Evolutionary conservation across 2,888 invertebrate species (phyloP).

Genomic region (Nomada fucata): DNA sequence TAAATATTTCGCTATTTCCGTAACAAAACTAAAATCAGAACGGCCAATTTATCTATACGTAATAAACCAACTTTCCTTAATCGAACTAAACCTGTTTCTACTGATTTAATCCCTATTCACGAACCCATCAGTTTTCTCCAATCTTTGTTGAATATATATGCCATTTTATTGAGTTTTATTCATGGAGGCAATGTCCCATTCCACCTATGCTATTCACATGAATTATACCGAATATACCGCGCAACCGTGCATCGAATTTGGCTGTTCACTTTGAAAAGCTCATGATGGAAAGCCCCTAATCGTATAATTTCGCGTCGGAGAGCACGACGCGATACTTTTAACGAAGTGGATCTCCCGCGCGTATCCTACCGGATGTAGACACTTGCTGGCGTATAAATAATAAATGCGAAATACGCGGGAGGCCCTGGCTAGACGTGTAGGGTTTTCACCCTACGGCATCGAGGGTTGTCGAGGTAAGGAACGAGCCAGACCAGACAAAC

Average conservation of each 20-base stretch:
- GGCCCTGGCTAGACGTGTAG: conserved; percentile 43
- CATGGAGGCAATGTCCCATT: not conserved
- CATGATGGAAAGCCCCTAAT: conserved; percentile 24
- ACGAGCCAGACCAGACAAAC: conserved; percentile 55
- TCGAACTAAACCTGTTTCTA: not conserved
- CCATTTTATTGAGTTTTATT: not conserved
- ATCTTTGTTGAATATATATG: not conserved
- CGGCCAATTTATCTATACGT: not conserved
- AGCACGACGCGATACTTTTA: conserved; percentile 37
- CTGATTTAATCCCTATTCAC: not conserved
- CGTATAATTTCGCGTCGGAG: conserved; percentile 26
- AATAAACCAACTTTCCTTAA: not conserved
- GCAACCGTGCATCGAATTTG: not conserved
- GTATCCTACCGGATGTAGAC: conserved; percentile 52
- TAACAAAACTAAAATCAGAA: not conserved
- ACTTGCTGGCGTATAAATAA: conserved; percentile 62
- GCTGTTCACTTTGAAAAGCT: conserved; percentile 8
- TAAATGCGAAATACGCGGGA: conserved; percentile 61
- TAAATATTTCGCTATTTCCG: too few species aligned
- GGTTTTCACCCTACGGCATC: conserved; percentile 64
- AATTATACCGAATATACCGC: not conserved
- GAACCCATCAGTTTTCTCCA: not conserved
- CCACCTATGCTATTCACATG: not conserved
- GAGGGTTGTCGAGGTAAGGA: conserved; percentile 64
- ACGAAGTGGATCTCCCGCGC: conserved; percentile 50